Percentiles rank a stretch among this genome's conserved stretches.
Evolutionary conservation across 2,797 vertebrate species (phyloP).

Genomic region (Karalla daura): DNA sequence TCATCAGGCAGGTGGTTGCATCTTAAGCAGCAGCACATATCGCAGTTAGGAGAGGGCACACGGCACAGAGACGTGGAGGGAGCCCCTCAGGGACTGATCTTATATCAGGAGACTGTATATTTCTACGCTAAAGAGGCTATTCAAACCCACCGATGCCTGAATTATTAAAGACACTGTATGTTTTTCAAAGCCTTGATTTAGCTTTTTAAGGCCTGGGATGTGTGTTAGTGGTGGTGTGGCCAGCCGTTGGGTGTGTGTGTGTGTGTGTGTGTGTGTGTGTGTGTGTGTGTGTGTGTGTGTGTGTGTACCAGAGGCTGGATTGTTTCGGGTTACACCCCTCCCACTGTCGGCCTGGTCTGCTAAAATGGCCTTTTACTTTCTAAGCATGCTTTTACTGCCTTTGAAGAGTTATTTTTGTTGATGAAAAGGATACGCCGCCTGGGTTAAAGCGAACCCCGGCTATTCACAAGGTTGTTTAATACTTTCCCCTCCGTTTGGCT

Average conservation of each 20-base stretch:
- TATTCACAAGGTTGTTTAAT: constrained; percentile 82
- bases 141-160: constrained; percentile 82
- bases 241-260: constrained; percentile 46
- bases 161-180: constrained; percentile 87
- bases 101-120: constrained; percentile 86
- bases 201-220: constrained; percentile 68
- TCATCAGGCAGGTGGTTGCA: constrained; percentile 73
- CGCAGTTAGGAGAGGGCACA: constrained; percentile 56
- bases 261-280: too few relatives aligned
- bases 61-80: constrained; percentile 55
- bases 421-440: constrained; percentile 85
- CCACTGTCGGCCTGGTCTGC: constrained; percentile 61
- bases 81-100: constrained; percentile 79
- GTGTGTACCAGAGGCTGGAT: constrained; percentile 74
- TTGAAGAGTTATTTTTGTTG: constrained; percentile 87
- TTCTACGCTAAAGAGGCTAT: constrained; percentile 84
- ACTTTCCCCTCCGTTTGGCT: constrained; percentile 82
- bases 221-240: constrained; percentile 52
- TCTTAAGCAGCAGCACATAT: constrained; percentile 60
- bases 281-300: too few relatives aligned
- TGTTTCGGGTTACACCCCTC: constrained; percentile 70
- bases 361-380: constrained; percentile 86
- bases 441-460: constrained; percentile 76
- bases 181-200: constrained; percentile 87
- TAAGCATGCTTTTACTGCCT: constrained; percentile 85